Conservation (phyloP, 2,888 invertebrate genomes). For the Drosophila limbata region DNA sequence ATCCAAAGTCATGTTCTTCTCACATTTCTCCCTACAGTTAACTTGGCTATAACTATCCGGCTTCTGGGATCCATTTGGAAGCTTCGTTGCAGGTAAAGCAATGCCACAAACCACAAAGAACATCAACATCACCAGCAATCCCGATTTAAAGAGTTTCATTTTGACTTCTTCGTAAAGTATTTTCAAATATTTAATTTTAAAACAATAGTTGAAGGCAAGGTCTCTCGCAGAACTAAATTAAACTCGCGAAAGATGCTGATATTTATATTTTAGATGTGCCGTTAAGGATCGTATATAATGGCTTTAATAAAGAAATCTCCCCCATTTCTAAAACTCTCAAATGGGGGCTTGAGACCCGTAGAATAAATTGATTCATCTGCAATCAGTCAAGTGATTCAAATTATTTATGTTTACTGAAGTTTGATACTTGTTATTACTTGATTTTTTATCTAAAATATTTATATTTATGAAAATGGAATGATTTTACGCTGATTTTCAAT, state of each 20-base stretch:
- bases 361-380: neutral
- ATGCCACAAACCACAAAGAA: neutral
- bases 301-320: neutral
- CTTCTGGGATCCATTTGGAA: neutral
- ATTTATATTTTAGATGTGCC: constrained; percentile 8
- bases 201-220: neutral
- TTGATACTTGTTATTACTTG: no score
- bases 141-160: neutral
- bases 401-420: neutral
- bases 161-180: neutral
- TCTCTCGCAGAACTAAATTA: constrained; percentile 8
- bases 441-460: no score
- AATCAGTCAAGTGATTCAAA: neutral
- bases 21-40: neutral
- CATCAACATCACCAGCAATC: constrained; percentile 4
- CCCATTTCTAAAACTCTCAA: neutral
- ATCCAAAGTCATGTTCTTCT: fast-evolving
- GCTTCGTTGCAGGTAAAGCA: neutral
- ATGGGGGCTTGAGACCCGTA: neutral
- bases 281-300: neutral
- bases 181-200: neutral
- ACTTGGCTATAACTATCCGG: no score
- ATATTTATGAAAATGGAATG: no score
- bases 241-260: neutral
- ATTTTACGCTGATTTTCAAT: no score